These are phyloP conservation scores for Serilophus lunatus DNA, from an alignment of 2,113 vertebrate genomes.

Conservation along the genomic window DNA sequence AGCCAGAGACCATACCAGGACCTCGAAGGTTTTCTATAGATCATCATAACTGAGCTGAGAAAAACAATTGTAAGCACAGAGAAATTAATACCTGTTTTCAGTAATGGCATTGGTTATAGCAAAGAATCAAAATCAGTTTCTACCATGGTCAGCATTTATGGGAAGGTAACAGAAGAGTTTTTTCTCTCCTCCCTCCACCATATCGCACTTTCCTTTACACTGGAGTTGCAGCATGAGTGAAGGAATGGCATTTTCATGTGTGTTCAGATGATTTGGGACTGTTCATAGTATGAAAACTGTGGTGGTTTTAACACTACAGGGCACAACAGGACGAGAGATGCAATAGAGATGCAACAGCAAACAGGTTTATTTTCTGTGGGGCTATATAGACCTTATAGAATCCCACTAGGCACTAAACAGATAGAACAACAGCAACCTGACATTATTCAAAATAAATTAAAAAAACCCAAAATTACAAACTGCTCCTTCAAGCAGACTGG, in stretches of 20 bases:
- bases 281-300: too few species aligned
- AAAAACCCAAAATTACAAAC: too few species aligned
- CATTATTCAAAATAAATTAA: too few species aligned
- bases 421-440: too few species aligned
- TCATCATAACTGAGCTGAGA: neutral
- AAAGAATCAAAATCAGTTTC: neutral
- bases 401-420: too few species aligned
- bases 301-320: too few species aligned
- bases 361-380: too few species aligned
- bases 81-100: neutral
- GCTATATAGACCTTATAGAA: too few species aligned
- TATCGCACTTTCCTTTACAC: neutral
- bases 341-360: too few species aligned
- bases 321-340: too few species aligned
- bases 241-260: rapidly evolving
- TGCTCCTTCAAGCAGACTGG: too few species aligned
- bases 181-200: neutral
- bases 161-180: neutral
- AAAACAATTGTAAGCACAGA: neutral
- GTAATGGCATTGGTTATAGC: neutral
- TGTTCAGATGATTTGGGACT: neutral
- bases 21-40: neutral
- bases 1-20: neutral
- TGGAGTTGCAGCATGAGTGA: neutral
- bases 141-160: rapidly evolving